Conservation (phyloP, 92 coral and sea anemone genomes). For the Actinernus sp. region DNA sequence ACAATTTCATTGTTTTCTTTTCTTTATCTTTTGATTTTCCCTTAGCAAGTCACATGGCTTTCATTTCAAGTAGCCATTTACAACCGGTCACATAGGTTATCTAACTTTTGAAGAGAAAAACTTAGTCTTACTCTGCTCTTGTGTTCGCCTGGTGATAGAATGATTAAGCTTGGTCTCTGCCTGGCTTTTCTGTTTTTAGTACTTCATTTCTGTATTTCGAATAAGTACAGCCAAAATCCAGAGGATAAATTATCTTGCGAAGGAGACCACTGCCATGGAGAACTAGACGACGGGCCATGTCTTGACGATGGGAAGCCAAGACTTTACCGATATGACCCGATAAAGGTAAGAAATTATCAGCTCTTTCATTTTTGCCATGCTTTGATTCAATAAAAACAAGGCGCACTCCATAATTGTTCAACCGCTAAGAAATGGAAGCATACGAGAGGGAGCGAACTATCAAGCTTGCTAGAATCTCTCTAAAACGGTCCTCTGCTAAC, state of each 20-base stretch:
- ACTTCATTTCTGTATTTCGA: constrained; percentile 5
- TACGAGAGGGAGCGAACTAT: too few relatives aligned
- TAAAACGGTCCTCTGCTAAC: too few relatives aligned
- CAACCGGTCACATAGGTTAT: too few relatives aligned
- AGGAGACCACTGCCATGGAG: constrained; percentile 13
- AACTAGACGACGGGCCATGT: constrained; percentile 83
- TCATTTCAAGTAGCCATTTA: too few relatives aligned
- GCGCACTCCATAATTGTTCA: too few relatives aligned
- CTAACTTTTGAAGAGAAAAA: too few relatives aligned
- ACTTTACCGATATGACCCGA: constrained; percentile 82
- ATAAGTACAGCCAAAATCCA: constrained; percentile 15
- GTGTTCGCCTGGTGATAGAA: too few relatives aligned
- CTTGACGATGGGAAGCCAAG: constrained; percentile 61
- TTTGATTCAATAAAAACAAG: neutral
- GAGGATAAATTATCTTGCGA: neutral
- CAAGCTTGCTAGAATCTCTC: too few relatives aligned
- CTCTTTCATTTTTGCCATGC: neutral
- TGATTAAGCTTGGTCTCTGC: neutral
- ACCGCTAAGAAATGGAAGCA: neutral
- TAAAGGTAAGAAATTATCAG: constrained; percentile 86
- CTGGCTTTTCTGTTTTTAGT: neutral
- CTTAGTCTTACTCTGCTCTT: too few relatives aligned
- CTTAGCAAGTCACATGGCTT: too few relatives aligned
- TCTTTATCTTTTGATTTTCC: too few relatives aligned
- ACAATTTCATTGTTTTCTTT: too few relatives aligned